A percentile compares a stretch with the other conserved stretches of the same genome.
phyloP scores from a whole-genome alignment of 2,888 invertebrate species.

The Dichetophora obliterata region DNA sequence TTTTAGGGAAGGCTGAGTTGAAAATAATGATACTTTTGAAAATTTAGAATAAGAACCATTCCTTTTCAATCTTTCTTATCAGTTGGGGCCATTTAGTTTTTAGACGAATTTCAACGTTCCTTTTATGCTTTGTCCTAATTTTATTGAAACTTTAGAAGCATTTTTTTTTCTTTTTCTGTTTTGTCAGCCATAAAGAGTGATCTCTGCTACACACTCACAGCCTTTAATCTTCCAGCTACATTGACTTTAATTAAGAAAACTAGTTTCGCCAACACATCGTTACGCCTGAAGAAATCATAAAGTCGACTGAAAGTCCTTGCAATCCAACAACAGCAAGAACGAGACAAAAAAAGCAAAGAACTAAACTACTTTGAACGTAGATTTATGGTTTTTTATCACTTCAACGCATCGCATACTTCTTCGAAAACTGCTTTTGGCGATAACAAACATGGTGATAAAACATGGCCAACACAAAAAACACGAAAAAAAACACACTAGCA shows the following conservation, averaged over 20 bases:
- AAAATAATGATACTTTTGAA: too few relatives aligned
- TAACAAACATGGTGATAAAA: constrained; percentile 37
- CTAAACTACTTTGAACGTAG: constrained; percentile 2
- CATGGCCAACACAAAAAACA: constrained; percentile 19
- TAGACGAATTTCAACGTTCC: too few relatives aligned
- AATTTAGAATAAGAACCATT: not conserved
- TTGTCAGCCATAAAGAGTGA: too few relatives aligned
- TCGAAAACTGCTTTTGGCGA: constrained; percentile 32
- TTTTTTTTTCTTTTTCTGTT: too few relatives aligned
- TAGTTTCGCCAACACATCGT: not conserved
- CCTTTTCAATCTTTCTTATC: not conserved
- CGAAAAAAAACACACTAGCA: not conserved
- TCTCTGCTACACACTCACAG: too few relatives aligned
- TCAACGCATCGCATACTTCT: constrained; percentile 33
- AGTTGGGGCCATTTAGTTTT: too few relatives aligned
- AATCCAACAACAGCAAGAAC: not conserved
- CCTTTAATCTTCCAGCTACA: too few relatives aligned
- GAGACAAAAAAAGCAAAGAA: not conserved
- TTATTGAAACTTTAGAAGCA: too few relatives aligned
- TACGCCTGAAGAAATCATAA: not conserved
- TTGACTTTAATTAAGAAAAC: too few relatives aligned
- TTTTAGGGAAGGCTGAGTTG: too few relatives aligned
- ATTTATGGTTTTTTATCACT: constrained; percentile 38
- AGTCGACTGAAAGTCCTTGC: not conserved
- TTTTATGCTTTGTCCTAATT: too few relatives aligned